Conservation (phyloP, 2,113 vertebrate species). For the Poecilia latipinna region DNA sequence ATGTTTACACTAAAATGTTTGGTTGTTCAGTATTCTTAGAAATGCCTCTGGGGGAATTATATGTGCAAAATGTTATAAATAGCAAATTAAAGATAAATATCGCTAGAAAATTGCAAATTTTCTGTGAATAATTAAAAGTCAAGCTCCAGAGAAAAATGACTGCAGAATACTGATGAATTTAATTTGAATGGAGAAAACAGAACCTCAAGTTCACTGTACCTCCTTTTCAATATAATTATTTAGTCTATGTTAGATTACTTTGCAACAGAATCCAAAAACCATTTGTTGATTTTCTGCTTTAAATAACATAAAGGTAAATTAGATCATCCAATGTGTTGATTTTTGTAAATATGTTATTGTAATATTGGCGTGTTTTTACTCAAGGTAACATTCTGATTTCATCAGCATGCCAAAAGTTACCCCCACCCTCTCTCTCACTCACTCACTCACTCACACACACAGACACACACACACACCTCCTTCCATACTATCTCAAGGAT, state of each 20-base stretch:
- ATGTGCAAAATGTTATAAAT: background rate
- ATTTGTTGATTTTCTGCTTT: too few relatives aligned
- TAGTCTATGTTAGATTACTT: too few relatives aligned
- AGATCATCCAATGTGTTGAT: background rate
- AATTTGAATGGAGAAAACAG: too few relatives aligned
- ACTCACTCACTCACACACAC: too few relatives aligned
- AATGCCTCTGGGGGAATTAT: background rate
- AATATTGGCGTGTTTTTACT: background rate
- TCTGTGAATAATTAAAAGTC: too few relatives aligned
- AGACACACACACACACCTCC: background rate
- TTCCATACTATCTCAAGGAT: constrained; percentile 1
- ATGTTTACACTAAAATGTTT: background rate
- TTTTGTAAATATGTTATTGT: background rate
- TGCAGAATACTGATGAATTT: too few relatives aligned
- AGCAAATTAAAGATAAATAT: background rate
- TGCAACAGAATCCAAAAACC: too few relatives aligned
- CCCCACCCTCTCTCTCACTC: background rate
- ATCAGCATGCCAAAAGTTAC: background rate
- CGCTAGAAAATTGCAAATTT: too few relatives aligned
- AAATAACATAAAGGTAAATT: background rate
- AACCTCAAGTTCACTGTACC: too few relatives aligned
- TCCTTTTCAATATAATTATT: too few relatives aligned
- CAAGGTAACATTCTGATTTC: background rate
- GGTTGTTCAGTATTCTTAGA: background rate
- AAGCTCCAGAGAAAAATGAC: too few relatives aligned